Base-by-base conservation (phyloP, 1,140 invertebrate genomes). In the Bombus haemorrhoidalis region DNA sequence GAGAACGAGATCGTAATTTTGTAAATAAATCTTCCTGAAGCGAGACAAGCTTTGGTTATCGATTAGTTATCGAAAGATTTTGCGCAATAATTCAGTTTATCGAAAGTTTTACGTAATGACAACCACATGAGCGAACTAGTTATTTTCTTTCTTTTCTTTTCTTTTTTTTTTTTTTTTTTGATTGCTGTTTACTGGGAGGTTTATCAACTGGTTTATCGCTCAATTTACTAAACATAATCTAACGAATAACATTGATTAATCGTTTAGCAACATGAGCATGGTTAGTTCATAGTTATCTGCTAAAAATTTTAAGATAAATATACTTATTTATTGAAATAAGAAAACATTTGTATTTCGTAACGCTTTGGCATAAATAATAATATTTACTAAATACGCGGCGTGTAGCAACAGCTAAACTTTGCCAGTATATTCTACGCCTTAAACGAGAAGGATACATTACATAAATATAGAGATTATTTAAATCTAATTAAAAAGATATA, bases 181-280 rank as follows among this genome's bases (percentile, higher is more conserved):
- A 0, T 8, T 22, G 47, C 47, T 53, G 47, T 53, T 39, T 34
- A n/a, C 18, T 12, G 4, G 0, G 6, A 1, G 66, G 6, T 41
- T 77, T 62, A 62, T 85, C 57, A 37, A 6, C 25, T 12, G 32
- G 10, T 68, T 32, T 39, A 77, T 41, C 57, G 39, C 8, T 28
- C 18, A 39, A 32, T 53, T 34, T 47, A 34, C 34, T 25, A 64
- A 73, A 62, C n/a, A 22, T 62, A 37, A 37, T 62, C 39, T 74
- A 59, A 79, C 18, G 34, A 71, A 37, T 57, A 69, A 80, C 68
- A 28, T 10, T 37, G 76, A 77, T 75, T 39, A 66, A 25, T 12
- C 41, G 28, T 4, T 13, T 25, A 22, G n/a, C 25, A 74, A 22
- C 18, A 12, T 47, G 47, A 39, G 1, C 37, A 28, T 39, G 25